Base-by-base conservation (phyloP, 2,797 vertebrate species). In the Orientallactaga sibirica region DNA sequence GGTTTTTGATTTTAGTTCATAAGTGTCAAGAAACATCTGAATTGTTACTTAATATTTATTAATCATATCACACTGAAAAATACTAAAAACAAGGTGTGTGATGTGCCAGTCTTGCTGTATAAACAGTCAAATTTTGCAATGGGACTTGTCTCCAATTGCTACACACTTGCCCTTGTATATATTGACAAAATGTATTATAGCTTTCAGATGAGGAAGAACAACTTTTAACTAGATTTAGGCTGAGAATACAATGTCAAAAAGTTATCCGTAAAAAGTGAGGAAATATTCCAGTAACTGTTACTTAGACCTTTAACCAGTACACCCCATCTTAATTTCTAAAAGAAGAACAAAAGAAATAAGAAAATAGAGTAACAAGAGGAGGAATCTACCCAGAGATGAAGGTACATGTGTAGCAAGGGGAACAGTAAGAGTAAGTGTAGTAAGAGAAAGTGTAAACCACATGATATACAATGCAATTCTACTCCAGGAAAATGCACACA, bases 311-410 rank as follows among this genome's bases (percentile, higher is more conserved):
- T 77, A 22, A 41, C 3, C 24, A 14, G 15, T 61, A 1, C 0
- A 70, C 55, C 3, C 81, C 3, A 29, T n/a, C 4, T 87, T 81
- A 81, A 68, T 70, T 70, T 5, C 4, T n/a, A 73, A 84, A 88
- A 93, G 48, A 90, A 68, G 7, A 80, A 64, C 3, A 24, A 37
- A 91, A 18, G 82, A 67, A 85, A 71, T 93, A 90, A 61, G 12
- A 0, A 79, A 90, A 75, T 76, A 74, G 3, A 84, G 90, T 22
- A 52, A 58, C 4, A 68, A 1, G 61, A 1, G 61, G 20, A 4
- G 18, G 24, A 48, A 86, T 64, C 78, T 84, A 75, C 6, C 1
- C 12, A 80, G 37, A 90, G 9, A 27, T 19, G 9, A 84, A 70
- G 14, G 7, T 77, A 0, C 0, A 19, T 62, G 11, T 16, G n/a